phyloP scores from a whole-genome alignment of 2,113 vertebrate species.

The Axis porcinus region DNA sequence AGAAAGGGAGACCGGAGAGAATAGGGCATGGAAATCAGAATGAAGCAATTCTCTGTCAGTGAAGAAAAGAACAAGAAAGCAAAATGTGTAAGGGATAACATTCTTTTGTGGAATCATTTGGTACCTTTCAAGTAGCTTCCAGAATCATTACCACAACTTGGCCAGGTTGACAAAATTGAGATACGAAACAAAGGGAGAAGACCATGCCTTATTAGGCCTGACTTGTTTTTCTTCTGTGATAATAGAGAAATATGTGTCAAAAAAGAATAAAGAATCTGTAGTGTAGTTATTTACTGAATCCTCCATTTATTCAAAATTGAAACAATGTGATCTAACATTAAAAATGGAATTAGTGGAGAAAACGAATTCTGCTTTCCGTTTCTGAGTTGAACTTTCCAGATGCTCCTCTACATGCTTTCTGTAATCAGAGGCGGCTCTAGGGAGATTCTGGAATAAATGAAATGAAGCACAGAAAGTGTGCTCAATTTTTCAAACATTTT shows the following conservation, averaged over 20 bases:
- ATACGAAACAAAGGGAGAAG: neutral
- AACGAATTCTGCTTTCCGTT: conserved; percentile 24
- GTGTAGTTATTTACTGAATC: neutral
- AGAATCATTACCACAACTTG: neutral
- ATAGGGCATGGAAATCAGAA: neutral
- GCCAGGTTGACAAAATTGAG: neutral
- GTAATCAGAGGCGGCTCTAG: conserved; percentile 37
- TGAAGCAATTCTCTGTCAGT: neutral
- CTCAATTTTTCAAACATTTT: conserved; percentile 56
- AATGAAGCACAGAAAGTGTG: conserved; percentile 27
- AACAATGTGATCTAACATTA: neutral
- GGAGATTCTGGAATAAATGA: conserved; percentile 47
- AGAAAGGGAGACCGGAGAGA: neutral
- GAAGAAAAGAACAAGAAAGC: neutral
- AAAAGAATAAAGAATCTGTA: neutral
- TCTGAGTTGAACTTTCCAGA: conserved; percentile 36
- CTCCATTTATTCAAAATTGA: conserved; percentile 17
- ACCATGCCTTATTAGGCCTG: neutral
- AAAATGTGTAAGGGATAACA: neutral
- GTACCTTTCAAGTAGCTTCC: neutral
- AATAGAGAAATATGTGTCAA: neutral
- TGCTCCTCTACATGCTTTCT: neutral
- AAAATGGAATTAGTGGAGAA: conserved; percentile 31
- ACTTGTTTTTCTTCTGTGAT: neutral
- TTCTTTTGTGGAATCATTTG: neutral